Evolutionary conservation across 2,113 vertebrate species (phyloP).

Genomic region (Pterocles orientalis): DNA sequence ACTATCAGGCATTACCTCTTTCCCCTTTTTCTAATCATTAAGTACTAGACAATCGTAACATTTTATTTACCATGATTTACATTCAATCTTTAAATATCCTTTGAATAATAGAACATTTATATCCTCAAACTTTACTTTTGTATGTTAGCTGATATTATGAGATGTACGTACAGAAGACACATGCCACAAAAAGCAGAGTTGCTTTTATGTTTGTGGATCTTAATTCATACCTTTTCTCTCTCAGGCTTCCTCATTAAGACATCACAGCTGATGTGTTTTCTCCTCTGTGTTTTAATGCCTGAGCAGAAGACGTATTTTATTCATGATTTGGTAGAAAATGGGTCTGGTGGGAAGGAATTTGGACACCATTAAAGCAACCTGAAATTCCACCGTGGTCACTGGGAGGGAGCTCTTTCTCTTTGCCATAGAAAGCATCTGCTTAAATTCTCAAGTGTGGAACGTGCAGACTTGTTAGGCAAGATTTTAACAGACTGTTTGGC

Average conservation of each 20-base stretch:
- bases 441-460: slow-evolving; percentile 57
- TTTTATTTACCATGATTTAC: neutral
- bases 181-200: neutral
- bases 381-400: neutral
- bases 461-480: slow-evolving; percentile 56
- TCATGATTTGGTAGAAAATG: slow-evolving; percentile 16
- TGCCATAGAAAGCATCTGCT: slow-evolving; percentile 65
- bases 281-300: slow-evolving; percentile 28
- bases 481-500: slow-evolving; percentile 77
- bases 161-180: neutral
- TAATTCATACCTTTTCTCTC: neutral
- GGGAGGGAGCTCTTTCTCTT: slow-evolving; percentile 41
- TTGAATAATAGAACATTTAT: neutral
- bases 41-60: neutral
- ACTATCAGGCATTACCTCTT: neutral
- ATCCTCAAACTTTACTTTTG: neutral
- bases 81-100: neutral
- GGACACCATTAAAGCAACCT: neutral
- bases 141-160: neutral
- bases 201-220: neutral
- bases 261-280: slow-evolving; percentile 46
- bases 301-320: slow-evolving; percentile 54
- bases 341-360: slow-evolving; percentile 3
- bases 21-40: neutral
- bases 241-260: slow-evolving; percentile 46